These are phyloP conservation scores for Brachyrhaphis roseni DNA, from an alignment of 2,797 vertebrate genomes.

Conservation along the genomic window DNA sequence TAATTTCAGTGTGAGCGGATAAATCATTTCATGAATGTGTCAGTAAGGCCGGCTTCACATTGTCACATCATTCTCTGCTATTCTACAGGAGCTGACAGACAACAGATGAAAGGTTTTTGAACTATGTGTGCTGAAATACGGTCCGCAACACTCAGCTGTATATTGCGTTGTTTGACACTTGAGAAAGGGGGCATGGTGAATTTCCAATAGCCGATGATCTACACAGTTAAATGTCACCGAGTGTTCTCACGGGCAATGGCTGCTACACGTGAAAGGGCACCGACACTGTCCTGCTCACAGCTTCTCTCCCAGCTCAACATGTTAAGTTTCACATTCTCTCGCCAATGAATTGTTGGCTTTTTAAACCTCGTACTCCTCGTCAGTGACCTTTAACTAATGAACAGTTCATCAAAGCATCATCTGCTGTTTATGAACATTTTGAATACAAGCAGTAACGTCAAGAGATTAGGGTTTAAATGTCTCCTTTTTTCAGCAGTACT, in stretches of 20 bases:
- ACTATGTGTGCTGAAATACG: not conserved
- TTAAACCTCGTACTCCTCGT: not conserved
- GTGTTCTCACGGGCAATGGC: not conserved
- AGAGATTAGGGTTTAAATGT: not conserved
- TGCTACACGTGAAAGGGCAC: not conserved
- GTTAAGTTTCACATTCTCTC: not conserved
- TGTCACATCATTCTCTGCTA: not conserved
- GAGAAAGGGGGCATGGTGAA: not conserved
- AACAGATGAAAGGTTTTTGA: not conserved
- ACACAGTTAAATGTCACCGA: not conserved
- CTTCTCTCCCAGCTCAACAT: not conserved
- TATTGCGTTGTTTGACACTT: not conserved
- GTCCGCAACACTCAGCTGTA: not conserved
- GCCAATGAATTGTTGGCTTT: not conserved
- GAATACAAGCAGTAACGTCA: not conserved
- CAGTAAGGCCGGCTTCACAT: not conserved
- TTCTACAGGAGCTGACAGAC: not conserved
- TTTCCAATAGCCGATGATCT: not conserved
- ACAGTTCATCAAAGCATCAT: not conserved
- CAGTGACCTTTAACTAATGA: not conserved
- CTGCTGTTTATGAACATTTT: not conserved
- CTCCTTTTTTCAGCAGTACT: not conserved
- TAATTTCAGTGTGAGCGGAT: not conserved
- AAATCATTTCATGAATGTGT: not conserved
- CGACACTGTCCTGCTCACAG: not conserved